Evolutionary conservation across 2,113 vertebrate genomes (phyloP), one percentile per base, ranked within the genome.

Genomic region (Archilochus colubris): DNA sequence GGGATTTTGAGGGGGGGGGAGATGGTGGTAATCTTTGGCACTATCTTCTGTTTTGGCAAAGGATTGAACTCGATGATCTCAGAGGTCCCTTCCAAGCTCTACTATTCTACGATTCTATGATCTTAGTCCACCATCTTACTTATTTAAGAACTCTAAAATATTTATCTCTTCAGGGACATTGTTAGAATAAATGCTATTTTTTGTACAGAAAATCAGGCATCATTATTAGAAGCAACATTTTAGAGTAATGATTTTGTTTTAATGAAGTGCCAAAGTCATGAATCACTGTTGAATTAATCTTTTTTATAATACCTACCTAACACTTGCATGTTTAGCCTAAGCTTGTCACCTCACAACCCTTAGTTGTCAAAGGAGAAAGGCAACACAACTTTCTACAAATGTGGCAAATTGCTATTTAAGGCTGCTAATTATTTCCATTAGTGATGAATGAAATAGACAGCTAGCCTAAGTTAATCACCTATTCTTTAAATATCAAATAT

Each of bases 1-100:
- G 23, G 7, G 9, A 12, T 30, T 28, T 62, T 27, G 7, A 0
- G 0, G 8, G 14, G 23, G 5, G 24, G 40, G 27, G 40, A 40
- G 40, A 40, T 40, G 40, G 40, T 40, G 40, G 40, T 40, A 40
- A 40, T 12, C 40, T 40, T 40, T 40, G 40, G 40, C 40, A 40
- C 40, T 13, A 40, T 40, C 40, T 40, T 40, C 40, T 40, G 40
- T 13, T 40, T 40, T 40, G 40, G 40, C 40, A 40, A 11, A 40
- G 12, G 40, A 40, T 40, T 40, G 40, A 40, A 40, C 40, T 40
- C 40, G 40, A 40, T 40, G 12, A 40, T 40, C 40, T 40, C 40
- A 40, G 11, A 40, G 40, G 11, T 40, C 40, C 12, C 40, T 40
- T 40, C 40, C 40, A 40, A 40, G 12, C 40, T 13, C 40, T 40